Evolutionary conservation across 2,888 invertebrate genomes (phyloP).

Genomic region (Lacanobia oleracea): DNA sequence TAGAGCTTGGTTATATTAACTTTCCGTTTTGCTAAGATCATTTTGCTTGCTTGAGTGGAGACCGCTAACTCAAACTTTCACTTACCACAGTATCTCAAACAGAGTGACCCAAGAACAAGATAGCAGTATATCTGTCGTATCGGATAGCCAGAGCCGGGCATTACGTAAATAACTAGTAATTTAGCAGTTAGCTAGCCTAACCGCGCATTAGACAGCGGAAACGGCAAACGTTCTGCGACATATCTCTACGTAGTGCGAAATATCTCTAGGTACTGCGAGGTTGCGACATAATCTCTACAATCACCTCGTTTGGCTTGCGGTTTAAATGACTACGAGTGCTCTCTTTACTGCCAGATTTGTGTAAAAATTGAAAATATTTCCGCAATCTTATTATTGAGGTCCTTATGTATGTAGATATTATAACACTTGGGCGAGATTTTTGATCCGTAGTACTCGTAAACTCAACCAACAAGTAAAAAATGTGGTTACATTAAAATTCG

Average conservation of each 20-base stretch:
- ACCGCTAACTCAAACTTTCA: not conserved
- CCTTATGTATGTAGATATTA: too few relatives aligned
- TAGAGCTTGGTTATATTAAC: not conserved
- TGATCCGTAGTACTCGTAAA: too few relatives aligned
- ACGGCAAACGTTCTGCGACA: constrained; percentile 36
- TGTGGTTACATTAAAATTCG: too few relatives aligned
- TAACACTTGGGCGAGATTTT: too few relatives aligned
- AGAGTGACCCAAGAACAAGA: constrained; percentile 2
- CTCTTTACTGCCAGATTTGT: not conserved
- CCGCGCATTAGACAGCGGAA: constrained; percentile 48
- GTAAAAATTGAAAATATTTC: not conserved
- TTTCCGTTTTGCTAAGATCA: too few relatives aligned
- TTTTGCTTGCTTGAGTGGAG: too few relatives aligned
- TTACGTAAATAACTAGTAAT: constrained; percentile 51
- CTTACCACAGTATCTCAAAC: not conserved
- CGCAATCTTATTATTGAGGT: too few relatives aligned
- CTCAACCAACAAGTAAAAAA: too few relatives aligned
- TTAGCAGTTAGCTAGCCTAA: constrained; percentile 48
- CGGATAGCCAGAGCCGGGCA: constrained; percentile 12
- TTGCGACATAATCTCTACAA: constrained; percentile 32
- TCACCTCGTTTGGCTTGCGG: constrained; percentile 34
- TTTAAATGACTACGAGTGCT: constrained; percentile 15
- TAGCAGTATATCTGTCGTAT: constrained; percentile 15
- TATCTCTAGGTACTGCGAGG: constrained; percentile 18
- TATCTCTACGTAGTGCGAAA: constrained; percentile 36